Base-by-base conservation (phyloP, 1,140 invertebrate species). In the Dysdera silvatica region DNA sequence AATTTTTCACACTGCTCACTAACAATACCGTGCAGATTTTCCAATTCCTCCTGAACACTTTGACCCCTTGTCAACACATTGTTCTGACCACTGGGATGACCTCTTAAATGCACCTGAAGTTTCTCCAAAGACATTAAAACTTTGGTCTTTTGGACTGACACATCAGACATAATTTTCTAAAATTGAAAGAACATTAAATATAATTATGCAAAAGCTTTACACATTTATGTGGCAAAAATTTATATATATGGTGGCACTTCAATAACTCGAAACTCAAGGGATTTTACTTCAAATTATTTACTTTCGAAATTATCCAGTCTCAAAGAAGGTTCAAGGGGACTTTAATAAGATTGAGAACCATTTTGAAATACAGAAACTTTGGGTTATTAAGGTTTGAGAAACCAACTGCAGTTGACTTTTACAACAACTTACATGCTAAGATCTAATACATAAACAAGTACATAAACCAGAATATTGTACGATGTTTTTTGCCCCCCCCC, bases 81-180 rank as follows among this genome's bases (percentile, higher is more conserved):
- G 57, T 82, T 83, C 70, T 91, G 88, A 24, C 86, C 85, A 69
- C 83, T 83, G 75, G 51, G 18, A n/a, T 65, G 49, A 24, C 59
- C 41, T 58, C 63, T 55, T 5, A 71, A 45, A 62, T 71, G 70
- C 5, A 71, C 72, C 23, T 71, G 57, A 52, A 96, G 81, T 77
- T 95, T 95, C 72, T 95, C 90, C 61, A 94, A 84, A n/a, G 91
- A 89, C 69, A 95, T 85, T 32, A 82, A 82, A 57, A 96, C 88
- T 78, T 94, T 95, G 0, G 88, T 90, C 74, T 88, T 89, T 75
- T 94, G 91, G 67, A 91, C 90, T 54, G 88, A 82, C 51, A 92
- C 84, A 69, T 95, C 91, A 61, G 86, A 87, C 32, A 91, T 74
- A 72, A 90, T 85, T 76, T 93, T 94, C 71, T 71, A 35, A 51